Evolutionary conservation across 2,888 invertebrate genomes (phyloP).

Genomic region (Tenthredo livida): DNA sequence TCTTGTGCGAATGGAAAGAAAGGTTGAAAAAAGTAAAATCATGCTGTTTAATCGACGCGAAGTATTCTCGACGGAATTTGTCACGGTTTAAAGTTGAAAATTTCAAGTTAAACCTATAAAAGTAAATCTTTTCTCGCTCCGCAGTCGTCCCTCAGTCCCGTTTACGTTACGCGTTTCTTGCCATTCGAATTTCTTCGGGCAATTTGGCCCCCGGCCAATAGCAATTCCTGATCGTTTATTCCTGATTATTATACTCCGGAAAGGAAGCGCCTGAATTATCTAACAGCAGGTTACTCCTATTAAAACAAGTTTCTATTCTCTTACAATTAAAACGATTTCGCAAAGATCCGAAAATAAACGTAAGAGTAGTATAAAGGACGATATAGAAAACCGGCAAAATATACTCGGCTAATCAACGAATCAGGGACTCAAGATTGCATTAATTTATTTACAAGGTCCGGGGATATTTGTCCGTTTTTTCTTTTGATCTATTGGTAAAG

Average conservation of each 20-base stretch:
- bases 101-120: slow-evolving; percentile 46
- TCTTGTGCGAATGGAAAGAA: neutral
- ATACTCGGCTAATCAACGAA: neutral
- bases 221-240: slow-evolving; percentile 23
- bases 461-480: slow-evolving; percentile 6
- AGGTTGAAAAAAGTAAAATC: slow-evolving; percentile 13
- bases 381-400: neutral
- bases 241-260: slow-evolving; percentile 17
- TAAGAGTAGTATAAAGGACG: neutral
- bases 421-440: neutral
- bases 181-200: slow-evolving; percentile 32
- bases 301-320: neutral
- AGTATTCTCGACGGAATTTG: slow-evolving; percentile 10
- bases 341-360: too few relatives aligned
- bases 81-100: slow-evolving; percentile 16
- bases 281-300: neutral
- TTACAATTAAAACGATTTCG: neutral
- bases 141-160: slow-evolving; percentile 6
- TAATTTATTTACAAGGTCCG: neutral
- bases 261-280: slow-evolving; percentile 35
- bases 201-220: slow-evolving; percentile 40
- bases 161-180: slow-evolving; percentile 24
- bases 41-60: neutral
- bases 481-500: neutral
- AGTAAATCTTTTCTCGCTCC: slow-evolving; percentile 40